Evolutionary conservation across 2,797 vertebrate species (phyloP).

Genomic region (Anomalospiza imberbis): DNA sequence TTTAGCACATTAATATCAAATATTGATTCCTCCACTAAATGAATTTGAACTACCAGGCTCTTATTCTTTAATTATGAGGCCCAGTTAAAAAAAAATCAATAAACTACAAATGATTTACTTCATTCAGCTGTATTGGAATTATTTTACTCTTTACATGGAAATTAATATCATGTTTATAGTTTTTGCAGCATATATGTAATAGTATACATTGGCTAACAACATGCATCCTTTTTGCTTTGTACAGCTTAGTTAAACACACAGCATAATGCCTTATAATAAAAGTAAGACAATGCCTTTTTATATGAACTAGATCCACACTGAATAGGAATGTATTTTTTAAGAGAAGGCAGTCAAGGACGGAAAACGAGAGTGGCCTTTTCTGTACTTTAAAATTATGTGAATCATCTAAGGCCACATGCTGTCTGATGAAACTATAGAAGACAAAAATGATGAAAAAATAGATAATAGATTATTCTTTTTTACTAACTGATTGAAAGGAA

Average conservation of each 20-base stretch:
- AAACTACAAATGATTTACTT: not conserved
- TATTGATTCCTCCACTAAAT: not conserved
- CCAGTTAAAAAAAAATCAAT: not conserved
- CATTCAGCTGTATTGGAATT: not conserved
- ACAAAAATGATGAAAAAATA: not conserved
- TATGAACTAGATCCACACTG: not conserved
- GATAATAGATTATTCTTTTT: not conserved
- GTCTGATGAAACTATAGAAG: not conserved
- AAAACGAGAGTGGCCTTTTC: not conserved
- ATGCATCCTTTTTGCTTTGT: not conserved
- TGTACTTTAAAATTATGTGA: not conserved
- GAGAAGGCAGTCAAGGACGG: not conserved
- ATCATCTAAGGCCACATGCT: not conserved
- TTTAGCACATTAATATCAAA: not conserved
- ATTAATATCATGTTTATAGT: not conserved
- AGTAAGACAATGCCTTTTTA: not conserved
- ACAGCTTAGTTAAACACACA: not conserved
- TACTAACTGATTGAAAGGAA: not conserved
- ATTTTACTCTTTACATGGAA: not conserved
- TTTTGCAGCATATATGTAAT: not conserved
- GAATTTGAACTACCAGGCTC: not conserved
- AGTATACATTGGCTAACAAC: not conserved
- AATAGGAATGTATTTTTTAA: not conserved
- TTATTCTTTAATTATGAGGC: not conserved
- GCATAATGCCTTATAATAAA: not conserved